phyloP scores from a whole-genome alignment of 2,113 vertebrate species.

The Opisthocomus hoazin region DNA sequence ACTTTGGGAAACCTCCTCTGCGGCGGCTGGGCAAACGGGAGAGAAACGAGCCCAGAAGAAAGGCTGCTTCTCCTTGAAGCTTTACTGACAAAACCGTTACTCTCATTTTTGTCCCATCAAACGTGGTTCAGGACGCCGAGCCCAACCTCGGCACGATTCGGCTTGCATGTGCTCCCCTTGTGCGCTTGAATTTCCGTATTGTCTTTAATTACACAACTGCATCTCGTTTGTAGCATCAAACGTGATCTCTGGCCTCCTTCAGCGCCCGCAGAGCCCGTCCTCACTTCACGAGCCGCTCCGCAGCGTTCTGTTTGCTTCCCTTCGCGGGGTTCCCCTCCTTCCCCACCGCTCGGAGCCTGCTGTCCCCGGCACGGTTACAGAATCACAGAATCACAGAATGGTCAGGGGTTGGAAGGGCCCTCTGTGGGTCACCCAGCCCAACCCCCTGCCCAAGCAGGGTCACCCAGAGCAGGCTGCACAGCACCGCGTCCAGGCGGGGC shows the following conservation, averaged over 20 bases:
- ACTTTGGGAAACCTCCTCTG: not conserved
- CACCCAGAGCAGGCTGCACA: too few relatives aligned
- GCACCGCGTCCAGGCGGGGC: too few relatives aligned
- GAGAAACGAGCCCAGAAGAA: not conserved
- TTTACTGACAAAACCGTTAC: not conserved
- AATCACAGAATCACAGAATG: too few relatives aligned
- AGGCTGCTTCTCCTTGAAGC: not conserved
- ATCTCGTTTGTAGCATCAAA: not conserved
- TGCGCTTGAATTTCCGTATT: not conserved
- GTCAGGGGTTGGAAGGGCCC: too few relatives aligned
- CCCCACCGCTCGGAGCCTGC: too few relatives aligned
- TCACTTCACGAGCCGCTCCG: not conserved
- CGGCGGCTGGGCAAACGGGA: not conserved
- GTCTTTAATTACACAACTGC: not conserved
- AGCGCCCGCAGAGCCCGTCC: accelerated
- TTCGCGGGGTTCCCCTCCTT: not conserved
- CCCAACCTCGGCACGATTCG: not conserved
- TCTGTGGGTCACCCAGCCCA: too few relatives aligned
- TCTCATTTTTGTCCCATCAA: not conserved
- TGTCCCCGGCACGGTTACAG: too few relatives aligned
- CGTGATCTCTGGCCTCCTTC: not conserved
- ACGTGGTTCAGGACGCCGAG: accelerated
- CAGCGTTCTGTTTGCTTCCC: not conserved
- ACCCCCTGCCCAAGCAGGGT: too few relatives aligned
- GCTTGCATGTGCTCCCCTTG: too few relatives aligned